phyloP scores from a whole-genome alignment of 2,797 vertebrate species.

The Rhinichthys osculus region DNA sequence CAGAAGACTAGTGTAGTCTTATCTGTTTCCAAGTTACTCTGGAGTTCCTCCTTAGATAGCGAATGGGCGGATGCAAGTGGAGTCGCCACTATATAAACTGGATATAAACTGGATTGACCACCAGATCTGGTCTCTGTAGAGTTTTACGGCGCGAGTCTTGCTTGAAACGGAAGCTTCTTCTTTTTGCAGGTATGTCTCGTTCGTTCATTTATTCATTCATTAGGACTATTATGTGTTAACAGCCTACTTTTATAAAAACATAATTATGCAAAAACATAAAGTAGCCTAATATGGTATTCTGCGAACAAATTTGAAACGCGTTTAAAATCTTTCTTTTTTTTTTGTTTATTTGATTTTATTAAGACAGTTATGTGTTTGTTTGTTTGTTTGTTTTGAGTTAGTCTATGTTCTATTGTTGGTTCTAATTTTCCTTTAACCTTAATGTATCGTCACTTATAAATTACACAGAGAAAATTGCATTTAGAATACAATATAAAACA shows the following conservation, averaged over 20 bases:
- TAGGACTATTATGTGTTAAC: neutral
- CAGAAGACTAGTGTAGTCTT: neutral
- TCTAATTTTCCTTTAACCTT: neutral
- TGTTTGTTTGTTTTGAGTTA: neutral
- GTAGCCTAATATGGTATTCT: neutral
- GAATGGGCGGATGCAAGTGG: neutral
- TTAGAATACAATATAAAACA: no score
- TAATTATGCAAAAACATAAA: neutral
- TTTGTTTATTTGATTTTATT: neutral
- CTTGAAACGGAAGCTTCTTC: neutral
- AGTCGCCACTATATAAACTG: conserved; percentile 13
- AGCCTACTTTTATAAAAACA: neutral
- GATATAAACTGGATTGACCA: neutral
- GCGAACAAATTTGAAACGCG: neutral
- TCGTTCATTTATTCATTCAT: neutral
- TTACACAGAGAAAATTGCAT: no score
- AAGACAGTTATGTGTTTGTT: neutral
- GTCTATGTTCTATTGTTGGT: no score
- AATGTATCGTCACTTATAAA: no score
- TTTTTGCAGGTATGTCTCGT: neutral
- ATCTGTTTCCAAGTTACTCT: neutral
- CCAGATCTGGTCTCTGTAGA: neutral
- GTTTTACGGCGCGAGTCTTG: neutral
- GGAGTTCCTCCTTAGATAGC: neutral
- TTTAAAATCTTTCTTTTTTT: neutral